Evolutionary conservation across 2,888 invertebrate genomes (phyloP), one percentile per base, ranked within the genome.

Genomic region (Blastobasis lacticolella): DNA sequence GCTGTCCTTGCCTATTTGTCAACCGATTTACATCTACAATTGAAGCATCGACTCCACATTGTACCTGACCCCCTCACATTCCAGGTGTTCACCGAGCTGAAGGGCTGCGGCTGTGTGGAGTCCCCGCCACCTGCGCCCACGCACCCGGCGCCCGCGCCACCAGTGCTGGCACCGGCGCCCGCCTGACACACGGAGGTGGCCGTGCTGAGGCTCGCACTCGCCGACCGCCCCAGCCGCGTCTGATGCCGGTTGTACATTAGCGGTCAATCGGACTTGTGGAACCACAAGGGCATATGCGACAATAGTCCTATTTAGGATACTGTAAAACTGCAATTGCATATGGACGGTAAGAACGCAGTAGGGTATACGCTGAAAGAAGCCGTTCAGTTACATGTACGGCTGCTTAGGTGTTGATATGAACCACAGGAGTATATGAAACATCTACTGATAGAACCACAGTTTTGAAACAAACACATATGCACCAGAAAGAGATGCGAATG

Each of bases 11-110:
- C 23, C 23, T 23, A 23, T 23, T 23, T 23, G 23, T 2, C 23
- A 23, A 23, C 23, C 23, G 23, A 23, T 23, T 23, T 1, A 23
- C 23, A 23, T 23, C 23, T 23, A 23, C 1, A 23, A 3, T 23
- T 23, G 23, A 23, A 23, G 23, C 3, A 23, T 3, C 23, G 23
- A 23, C 23, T 23, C 23, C 23, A 23, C 23, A 23, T 23, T 23
- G 23, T 23, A 23, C 23, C 23, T 23, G 23, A 23, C 23, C 23
- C 23, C 23, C 23, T 23, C 23, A 2, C 23, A 23, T 23, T 23
- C 23, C 23, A 23, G 23, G 23, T 23, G 67, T 99, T 99, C 90
- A 97, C 98, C 54, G 99, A 99, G 90, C 90, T 99, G 75, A 99
- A 99, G 89, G 94, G 91, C 49, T 93, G 93, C 63, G 93, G 93